Base-by-base conservation (phyloP, 2,888 invertebrate species). In the Phrixothrix hirtus region DNA sequence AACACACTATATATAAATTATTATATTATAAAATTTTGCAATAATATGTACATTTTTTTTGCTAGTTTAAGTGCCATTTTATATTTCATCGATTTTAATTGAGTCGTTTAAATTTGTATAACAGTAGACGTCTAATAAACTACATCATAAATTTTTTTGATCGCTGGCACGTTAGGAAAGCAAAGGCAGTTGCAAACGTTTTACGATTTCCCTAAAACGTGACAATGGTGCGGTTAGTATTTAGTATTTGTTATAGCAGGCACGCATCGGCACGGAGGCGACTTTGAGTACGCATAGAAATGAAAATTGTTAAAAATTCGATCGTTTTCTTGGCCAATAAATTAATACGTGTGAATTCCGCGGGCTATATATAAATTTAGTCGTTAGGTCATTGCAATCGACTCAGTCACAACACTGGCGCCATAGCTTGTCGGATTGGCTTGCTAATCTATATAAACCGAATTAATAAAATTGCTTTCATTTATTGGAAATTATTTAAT, bases 351-450 rank as follows among this genome's bases (percentile, higher is more conserved):
- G 52, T 39, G 51, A 51, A 51, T 38, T 45, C 21, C 51, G 44
- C 52, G 21, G 46, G 53, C 42, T 41, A 37, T 35, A 60, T 58
- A 65, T 69, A 70, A 67, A 66, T 67, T 69, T 70, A 69, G 69
- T 62, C 59, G 63, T 69, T 70, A 68, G 69, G 67, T 70, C 68
- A 69, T 66, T 69, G 68, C 66, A 60, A 66, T 67, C 61, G 58
- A 57, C 55, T 61, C 62, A 69, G 68, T 68, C 67, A 68, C 64
- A 69, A 66, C 67, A 69, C 62, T 65, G 70, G 69, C 70, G 71
- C 69, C 71, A 60, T 50, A 41, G 38, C 56, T 46, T 50, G 59
- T 55, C 61, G 59, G 49, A 41, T 47, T 39, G 58, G 51, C 54
- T 44, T 30, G 48, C 56, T 21, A 39, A 25, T 34, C 21, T 21